Evolutionary conservation across 1,140 invertebrate species (phyloP), one percentile per base, ranked within the genome.

Genomic region (Pogonus chalceus): DNA sequence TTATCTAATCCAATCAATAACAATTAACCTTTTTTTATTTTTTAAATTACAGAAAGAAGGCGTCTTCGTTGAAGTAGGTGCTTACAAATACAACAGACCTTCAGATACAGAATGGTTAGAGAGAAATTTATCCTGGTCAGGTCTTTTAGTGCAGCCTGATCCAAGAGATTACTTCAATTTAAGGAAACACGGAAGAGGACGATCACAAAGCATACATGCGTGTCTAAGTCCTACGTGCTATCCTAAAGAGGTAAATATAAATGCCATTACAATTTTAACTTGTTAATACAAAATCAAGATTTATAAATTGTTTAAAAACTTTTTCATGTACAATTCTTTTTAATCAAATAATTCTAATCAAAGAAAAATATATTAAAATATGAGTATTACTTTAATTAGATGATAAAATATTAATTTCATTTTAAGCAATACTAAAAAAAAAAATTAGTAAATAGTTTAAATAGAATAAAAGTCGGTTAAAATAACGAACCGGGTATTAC

Each of bases 131-230:
- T 75, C 74, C 39, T 91, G 88, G 88, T 72, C 72, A 52, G 88
- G 88, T 1, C 70, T 90, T 2, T 73, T 88, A 39, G 79, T 87
- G 9, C 79, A 88, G 51, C 84, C 87, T 0, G 83, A 88, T 65
- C 81, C 87, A 0, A 67, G 78, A 22, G 81, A 81, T 69, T 87
- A 79, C 71, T 79, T 82, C 51, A 75, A 78, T 56, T 66, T 83
- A 55, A 56, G 64, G 20, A 57, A 63, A 9, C 71, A 79, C 18
- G 79, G 79, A 43, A 69, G 76, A 50, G 67, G 77, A 2, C 74
- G 72, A 52, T 79, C 81, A 43, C 73, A 79, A 58, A 77, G 83
- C 1, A 68, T 84, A 43, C 83, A 85, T 58, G 85, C 84, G 37
- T 90, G 85, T 57, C 76, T 89, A 37, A 85, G 83, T 60, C 82